Percentiles rank a stretch among this genome's conserved stretches.
phyloP scores from a whole-genome alignment of 2,113 vertebrate species.

The Salvelinus sp. region DNA sequence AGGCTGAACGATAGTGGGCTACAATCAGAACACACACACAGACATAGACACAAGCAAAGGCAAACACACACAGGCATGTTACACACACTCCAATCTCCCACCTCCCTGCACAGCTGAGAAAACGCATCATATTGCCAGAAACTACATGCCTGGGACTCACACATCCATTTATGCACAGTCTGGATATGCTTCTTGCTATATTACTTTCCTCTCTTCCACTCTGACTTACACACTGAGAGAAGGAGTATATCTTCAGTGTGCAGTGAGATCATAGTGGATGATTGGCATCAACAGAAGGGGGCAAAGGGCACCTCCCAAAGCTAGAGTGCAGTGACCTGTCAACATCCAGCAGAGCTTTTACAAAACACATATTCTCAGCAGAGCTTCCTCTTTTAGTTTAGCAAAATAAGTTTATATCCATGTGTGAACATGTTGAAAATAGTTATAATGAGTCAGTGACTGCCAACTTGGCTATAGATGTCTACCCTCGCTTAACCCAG shows the following conservation, averaged over 20 bases:
- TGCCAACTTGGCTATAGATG: too few species aligned
- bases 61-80: background rate
- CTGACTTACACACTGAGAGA: background rate
- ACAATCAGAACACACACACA: background rate
- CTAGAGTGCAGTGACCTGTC: background rate
- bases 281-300: background rate
- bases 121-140: background rate
- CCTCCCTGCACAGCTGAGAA: background rate
- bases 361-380: background rate
- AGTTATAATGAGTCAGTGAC: too few species aligned
- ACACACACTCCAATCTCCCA: background rate
- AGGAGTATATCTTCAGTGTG: background rate
- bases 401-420: too few species aligned
- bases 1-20: constrained; percentile 4
- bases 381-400: background rate
- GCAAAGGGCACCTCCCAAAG: background rate
- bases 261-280: background rate
- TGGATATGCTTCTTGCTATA: background rate
- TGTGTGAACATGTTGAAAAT: too few species aligned
- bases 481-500: background rate
- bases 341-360: background rate
- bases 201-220: background rate
- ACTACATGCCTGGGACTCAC: background rate
- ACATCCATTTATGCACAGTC: background rate
- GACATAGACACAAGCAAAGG: constrained; percentile 8